Evolutionary conservation across 2,888 invertebrate species (phyloP), one percentile per base, ranked within the genome.

Genomic region (Oscheius onirici): DNA sequence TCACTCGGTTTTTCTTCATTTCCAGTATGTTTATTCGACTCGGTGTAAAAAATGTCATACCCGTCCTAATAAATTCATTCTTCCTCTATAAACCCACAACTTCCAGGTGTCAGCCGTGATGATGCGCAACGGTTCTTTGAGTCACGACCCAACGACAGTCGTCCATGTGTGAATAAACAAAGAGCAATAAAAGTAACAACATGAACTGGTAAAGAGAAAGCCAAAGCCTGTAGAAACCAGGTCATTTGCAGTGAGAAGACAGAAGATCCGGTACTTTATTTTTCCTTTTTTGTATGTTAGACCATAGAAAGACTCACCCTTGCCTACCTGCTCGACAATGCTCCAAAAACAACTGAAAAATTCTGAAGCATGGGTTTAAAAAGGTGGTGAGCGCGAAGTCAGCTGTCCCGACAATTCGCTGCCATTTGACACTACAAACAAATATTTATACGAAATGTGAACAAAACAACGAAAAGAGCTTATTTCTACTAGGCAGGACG

Each of bases 81-180:
- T 8, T 34, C 28, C 20, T 20, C 57, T 26, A 13, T 17, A 24
- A 57, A 41, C 24, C 46, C 13, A 41, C 41, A 17, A 17, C 17
- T 63, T 63, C 44, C 34, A 63, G 63, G 63, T 63, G 26, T 44
- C 46, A 24, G 58, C 58, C 20, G 40, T 58, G 20, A n/a, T 58
- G 58, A 58, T 58, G 58, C 40, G 58, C 20, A 58, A 49, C n/a
- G 63, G 63, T 17, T 63, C 63, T 2, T 46, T 63, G 11, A 55
- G 55, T 28, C 58, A 69, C 46, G 69, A 69, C 43, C 69, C 69
- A 46, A 34, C 69, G 24, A 69, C 58, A 13, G 43, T 69, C n/a
- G 69, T 69, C 17, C 69, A 69, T 40, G 69, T 69, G 17, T 69
- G 26, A 69, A 51, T 13, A 58, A 60, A 58, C 24, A 66, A 52